Base-by-base conservation (phyloP, 2,113 vertebrate species). In the Myotis lucifugus region DNA sequence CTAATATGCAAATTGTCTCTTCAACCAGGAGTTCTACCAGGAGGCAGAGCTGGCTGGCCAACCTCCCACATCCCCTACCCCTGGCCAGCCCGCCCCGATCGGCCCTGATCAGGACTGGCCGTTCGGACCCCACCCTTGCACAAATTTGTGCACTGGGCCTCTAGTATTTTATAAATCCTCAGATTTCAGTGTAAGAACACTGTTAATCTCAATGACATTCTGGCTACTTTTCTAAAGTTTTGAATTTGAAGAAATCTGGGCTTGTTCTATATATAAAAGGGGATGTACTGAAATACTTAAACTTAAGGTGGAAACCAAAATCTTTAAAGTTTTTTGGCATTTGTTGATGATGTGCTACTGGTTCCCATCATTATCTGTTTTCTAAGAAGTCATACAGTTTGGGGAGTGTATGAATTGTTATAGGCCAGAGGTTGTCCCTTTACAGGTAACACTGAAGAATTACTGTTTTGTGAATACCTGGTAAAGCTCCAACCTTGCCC, bases 161-260 rank as follows among this genome's bases (percentile, higher is more conserved):
- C 56, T 59, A 59, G 56, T 0, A 0, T 78, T 93, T 86, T 93
- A 50, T 79, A 90, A 91, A 61, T 32, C 52, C 48, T 94, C 12
- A 79, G 67, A 81, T 70, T 79, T 91, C 76, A 81, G 29, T 56
- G 84, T 87, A 72, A 74, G 76, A 88, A 81, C 83, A 9, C 32
- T 88, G 18, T 77, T 94, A 34, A 42, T 82, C 52, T 78, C 42
- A 88, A 61, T 92, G 92, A 85, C 59, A 89, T 87, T 81, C 79
- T 91, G 72, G 48, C 46, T 81, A 69, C 61, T 92, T 90, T 81
- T 74, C 73, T 93, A 32, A 86, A 37, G 42, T 96, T 95, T 48
- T 34, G 72, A 46, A 81, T 92, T 94, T 85, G 73, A 95, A 94
- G 34, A 42, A 88, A 61, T 82, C 54, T 93, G 52, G 66, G 34